Conservation (phyloP, 2,888 invertebrate species). For the Alviniconcha strummeri region DNA sequence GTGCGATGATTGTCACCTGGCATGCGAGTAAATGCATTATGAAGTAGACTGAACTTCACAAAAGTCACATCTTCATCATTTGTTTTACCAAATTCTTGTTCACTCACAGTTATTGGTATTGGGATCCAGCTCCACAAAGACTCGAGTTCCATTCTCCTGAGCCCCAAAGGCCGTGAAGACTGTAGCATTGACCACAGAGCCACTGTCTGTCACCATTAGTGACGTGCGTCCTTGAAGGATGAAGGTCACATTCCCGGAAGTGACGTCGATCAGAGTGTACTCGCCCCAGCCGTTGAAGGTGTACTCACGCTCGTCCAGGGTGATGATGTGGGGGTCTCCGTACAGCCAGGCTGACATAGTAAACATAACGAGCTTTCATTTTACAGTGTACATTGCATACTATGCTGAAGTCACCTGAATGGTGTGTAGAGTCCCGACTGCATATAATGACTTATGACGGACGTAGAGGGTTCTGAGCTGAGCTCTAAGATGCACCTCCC, state of each 20-base stretch:
- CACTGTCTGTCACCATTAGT: constrained; percentile 30
- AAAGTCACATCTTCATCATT: too few relatives aligned
- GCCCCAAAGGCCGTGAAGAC: constrained; percentile 47
- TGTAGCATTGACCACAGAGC: constrained; percentile 42
- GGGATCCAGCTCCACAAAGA: constrained; percentile 25
- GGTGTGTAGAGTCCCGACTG: too few relatives aligned
- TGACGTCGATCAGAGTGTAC: constrained; percentile 22
- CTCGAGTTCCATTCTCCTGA: background rate
- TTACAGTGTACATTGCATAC: too few relatives aligned
- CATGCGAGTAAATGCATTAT: too few relatives aligned
- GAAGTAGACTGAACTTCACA: too few relatives aligned
- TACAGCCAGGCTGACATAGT: constrained; percentile 21
- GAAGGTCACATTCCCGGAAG: constrained; percentile 25
- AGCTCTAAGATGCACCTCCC: too few relatives aligned
- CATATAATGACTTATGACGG: too few relatives aligned
- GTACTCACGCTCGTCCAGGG: constrained; percentile 40
- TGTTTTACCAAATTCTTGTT: too few relatives aligned
- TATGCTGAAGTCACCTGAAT: too few relatives aligned
- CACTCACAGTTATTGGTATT: constrained; percentile 5
- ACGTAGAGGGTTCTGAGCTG: too few relatives aligned
- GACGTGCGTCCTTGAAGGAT: constrained; percentile 43
- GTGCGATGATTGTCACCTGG: too few relatives aligned
- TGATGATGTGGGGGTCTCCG: constrained; percentile 47
- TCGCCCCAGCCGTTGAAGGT: constrained; percentile 46
- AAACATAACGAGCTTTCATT: too few relatives aligned